These are phyloP conservation scores for Diploscapter pachys DNA, from an alignment of 1,140 invertebrate genomes.

Conservation along the genomic window DNA sequence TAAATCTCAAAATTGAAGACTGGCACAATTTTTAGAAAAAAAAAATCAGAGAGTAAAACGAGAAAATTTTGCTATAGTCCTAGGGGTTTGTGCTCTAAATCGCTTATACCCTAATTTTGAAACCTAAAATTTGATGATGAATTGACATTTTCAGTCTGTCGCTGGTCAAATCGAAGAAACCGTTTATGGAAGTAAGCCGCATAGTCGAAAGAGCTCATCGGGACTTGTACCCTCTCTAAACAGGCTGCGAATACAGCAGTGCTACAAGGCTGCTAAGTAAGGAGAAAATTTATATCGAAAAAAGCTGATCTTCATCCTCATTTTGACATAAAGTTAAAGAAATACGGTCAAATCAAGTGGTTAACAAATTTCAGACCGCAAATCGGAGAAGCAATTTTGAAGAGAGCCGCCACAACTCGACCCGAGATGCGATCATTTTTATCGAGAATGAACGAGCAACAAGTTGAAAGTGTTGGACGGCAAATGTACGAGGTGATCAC, in stretches of 20 bases:
- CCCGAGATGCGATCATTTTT: constrained; percentile 48
- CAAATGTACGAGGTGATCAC: no score
- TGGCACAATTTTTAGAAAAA: background rate
- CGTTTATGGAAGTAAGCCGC: background rate
- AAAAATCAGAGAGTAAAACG: background rate
- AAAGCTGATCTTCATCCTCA: no score
- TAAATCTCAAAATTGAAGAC: no score
- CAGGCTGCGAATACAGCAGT: constrained; percentile 52
- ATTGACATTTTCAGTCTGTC: constrained; percentile 10
- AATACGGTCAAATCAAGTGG: no score
- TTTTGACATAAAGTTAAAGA: no score
- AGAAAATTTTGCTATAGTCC: background rate
- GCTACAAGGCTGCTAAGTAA: constrained; percentile 53
- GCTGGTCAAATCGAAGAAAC: constrained; percentile 13
- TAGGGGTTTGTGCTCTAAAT: background rate
- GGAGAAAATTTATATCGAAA: background rate
- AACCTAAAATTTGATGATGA: background rate
- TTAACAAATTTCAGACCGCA: constrained; percentile 41
- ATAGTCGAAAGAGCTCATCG: constrained; percentile 25
- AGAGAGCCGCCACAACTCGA: constrained; percentile 48
- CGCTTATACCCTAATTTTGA: background rate
- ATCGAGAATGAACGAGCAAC: constrained; percentile 45
- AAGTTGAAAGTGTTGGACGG: constrained; percentile 38
- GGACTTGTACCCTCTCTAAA: constrained; percentile 48
- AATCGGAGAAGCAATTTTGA: constrained; percentile 51